Base-by-base conservation (phyloP, 2,113 vertebrate genomes). In the Opisthocomus hoazin region DNA sequence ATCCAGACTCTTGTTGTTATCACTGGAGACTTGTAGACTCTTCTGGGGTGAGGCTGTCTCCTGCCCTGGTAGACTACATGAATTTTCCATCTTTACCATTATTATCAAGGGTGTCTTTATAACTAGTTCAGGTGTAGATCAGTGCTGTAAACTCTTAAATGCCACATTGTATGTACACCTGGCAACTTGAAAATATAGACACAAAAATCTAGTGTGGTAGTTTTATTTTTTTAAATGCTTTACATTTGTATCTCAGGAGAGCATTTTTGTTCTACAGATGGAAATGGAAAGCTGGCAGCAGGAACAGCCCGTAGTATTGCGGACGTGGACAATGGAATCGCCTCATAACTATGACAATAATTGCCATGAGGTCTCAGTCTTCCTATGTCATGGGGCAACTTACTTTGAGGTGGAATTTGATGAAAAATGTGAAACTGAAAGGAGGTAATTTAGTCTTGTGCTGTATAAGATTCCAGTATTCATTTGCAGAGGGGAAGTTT, bases 381-480 rank as follows among this genome's bases (percentile, higher is more conserved):
- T 99, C 84, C 98, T 99, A 24, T 99, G 99, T 74, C 99, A 99
- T 1, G 99, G 99, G 23, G 98, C 99, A 37, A 99, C 98, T 6
- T 99, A 98, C 68, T 99, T 99, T 84, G 99, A 99, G 96, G 98
- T 99, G 96, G 99, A 99, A 96, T 99, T 99, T 95, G 99, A 99
- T 65, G 99, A 99, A 22, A 98, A 98, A 91, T 99, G 99, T 97
- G 99, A 99, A 98, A 99, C 99, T 5, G 99, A 99, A 96, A 99
- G 99, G 95, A 99, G 99, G 99, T 99, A 97, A 97, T 84, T 90
- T 66, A 32, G 18, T 53, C 61, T 75, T 79, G 66, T 39, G 54
- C 83, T 53, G 20, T 58, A 30, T 68, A 74, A 14, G 45, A n/a
- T 74, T 63, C 60, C 60, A 51, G 4, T 51, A 24, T 8, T 79